Evolutionary conservation across 1,140 invertebrate genomes (phyloP).

Genomic region (Hyphantria cunea): DNA sequence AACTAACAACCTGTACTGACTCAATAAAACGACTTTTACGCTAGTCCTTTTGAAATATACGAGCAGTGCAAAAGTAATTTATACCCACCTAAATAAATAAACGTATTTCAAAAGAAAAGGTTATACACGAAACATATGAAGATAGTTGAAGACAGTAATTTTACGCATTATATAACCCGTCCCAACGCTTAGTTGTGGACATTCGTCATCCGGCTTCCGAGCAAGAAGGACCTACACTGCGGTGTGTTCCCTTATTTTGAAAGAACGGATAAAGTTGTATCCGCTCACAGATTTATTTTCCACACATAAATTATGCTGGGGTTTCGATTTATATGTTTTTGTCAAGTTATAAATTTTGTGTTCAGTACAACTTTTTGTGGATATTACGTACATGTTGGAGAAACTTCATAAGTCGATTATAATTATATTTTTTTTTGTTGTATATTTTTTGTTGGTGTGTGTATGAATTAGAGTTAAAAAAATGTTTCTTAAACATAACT

Average conservation of each 20-base stretch:
- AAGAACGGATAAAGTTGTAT: slow-evolving; percentile 57
- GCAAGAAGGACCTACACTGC: slow-evolving; percentile 43
- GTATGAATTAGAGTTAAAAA: no score
- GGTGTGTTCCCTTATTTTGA: slow-evolving; percentile 48
- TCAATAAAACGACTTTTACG: slow-evolving; percentile 19
- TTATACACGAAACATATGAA: slow-evolving; percentile 50
- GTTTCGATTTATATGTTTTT: slow-evolving; percentile 41
- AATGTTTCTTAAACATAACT: no score
- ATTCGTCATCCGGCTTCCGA: slow-evolving; percentile 67
- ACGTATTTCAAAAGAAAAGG: slow-evolving; percentile 26
- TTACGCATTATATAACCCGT: slow-evolving; percentile 75
- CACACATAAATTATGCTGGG: slow-evolving; percentile 47
- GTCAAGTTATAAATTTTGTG: slow-evolving; percentile 31
- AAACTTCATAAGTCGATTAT: no score
- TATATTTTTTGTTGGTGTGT: no score
- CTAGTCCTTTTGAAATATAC: slow-evolving; percentile 15
- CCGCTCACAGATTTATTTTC: slow-evolving; percentile 56
- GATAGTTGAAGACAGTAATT: slow-evolving; percentile 68
- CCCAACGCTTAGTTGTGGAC: slow-evolving; percentile 51
- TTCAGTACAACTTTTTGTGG: neutral
- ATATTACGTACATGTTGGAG: no score
- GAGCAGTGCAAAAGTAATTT: slow-evolving; percentile 25
- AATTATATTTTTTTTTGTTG: no score
- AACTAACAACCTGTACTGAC: neutral
- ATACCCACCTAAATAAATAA: slow-evolving; percentile 30